Base-by-base conservation (phyloP, 1,140 invertebrate species). In the Drosophila neocordata region DNA sequence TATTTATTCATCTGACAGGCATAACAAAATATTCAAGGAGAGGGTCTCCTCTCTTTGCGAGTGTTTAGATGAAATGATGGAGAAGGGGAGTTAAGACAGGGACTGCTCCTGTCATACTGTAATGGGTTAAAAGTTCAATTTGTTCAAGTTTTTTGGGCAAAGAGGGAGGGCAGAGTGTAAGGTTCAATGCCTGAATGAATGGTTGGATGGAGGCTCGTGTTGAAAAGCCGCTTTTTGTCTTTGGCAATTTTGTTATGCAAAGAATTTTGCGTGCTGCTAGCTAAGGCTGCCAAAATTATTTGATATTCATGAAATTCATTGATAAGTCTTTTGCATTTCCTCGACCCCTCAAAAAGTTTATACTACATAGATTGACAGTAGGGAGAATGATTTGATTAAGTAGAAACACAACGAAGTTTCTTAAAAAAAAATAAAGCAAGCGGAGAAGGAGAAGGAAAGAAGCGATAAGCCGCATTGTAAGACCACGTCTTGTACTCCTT, bases 61-160 rank as follows among this genome's bases (percentile, higher is more conserved):
- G 41, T 48, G n/a, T 48, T 57, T 56, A 12, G 18, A 27, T 18
- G n/a, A 11, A 27, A 31, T 24, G 34, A n/a, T 1, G 41, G 48
- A 69, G 61, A 38, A 12, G 34, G 20, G 4, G 22, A 2, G 53
- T 31, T 31, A 6, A 6, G 27, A 31, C 27, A 31, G 27, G 27
- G 6, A 5, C 24, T 55, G n/a, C 11, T 38, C 38, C 51, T 63
- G 60, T 63, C 60, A 63, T 51, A 27, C 60, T 37, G 18, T 85
- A 87, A 87, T 87, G 82, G 82, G 82, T 88, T 87, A 87, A 88
- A 88, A 82, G 82, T 87, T 87, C 82, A 87, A 88, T 87, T 87
- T 88, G 83, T 82, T 72, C 62, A 73, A 77, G 34, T 62, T 73
- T 64, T 34, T 5, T 5, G 6, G 13, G 34, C 5, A 13, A 20